Percentiles rank a stretch among this genome's conserved stretches.
Evolutionary conservation across 1,140 invertebrate species (phyloP).

Genomic region (Drosophila busckii): DNA sequence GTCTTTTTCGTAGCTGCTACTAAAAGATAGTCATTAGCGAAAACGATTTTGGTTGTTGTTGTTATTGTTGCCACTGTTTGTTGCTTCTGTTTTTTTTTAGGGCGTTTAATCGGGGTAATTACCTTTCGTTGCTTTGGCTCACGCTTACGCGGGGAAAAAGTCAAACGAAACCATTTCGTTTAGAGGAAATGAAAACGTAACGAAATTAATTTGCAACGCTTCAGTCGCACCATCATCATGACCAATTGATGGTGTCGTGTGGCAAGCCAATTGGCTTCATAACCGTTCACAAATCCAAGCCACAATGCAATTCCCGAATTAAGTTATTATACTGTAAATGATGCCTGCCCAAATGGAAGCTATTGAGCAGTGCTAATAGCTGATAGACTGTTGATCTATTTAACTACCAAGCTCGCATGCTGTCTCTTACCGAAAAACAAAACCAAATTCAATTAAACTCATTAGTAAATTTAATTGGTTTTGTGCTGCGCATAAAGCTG

Average conservation of each 20-base stretch:
- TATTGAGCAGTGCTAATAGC: constrained; percentile 43
- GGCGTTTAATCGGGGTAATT: constrained; percentile 64
- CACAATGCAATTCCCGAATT: too few relatives aligned
- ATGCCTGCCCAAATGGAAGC: constrained; percentile 29
- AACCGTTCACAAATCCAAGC: too few relatives aligned
- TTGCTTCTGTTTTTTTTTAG: constrained; percentile 43
- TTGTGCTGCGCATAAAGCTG: too few relatives aligned
- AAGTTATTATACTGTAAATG: constrained; percentile 68
- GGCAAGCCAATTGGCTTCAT: too few relatives aligned
- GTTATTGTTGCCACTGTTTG: neutral
- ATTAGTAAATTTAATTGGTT: too few relatives aligned
- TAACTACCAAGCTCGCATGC: too few relatives aligned
- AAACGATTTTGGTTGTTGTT: constrained; percentile 47
- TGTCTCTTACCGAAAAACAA: too few relatives aligned
- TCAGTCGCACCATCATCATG: constrained; percentile 38
- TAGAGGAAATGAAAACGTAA: constrained; percentile 75
- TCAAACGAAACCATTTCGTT: constrained; percentile 45
- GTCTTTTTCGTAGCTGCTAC: constrained; percentile 44
- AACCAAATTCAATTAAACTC: too few relatives aligned
- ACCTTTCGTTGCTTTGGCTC: constrained; percentile 54
- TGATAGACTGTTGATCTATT: too few relatives aligned
- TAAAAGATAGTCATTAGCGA: constrained; percentile 72
- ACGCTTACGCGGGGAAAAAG: constrained; percentile 12
- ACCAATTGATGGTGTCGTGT: constrained; percentile 49
- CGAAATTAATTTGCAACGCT: constrained; percentile 71